Conservation (phyloP, 2,888 invertebrate genomes). For the Clitarchus hookeri region DNA sequence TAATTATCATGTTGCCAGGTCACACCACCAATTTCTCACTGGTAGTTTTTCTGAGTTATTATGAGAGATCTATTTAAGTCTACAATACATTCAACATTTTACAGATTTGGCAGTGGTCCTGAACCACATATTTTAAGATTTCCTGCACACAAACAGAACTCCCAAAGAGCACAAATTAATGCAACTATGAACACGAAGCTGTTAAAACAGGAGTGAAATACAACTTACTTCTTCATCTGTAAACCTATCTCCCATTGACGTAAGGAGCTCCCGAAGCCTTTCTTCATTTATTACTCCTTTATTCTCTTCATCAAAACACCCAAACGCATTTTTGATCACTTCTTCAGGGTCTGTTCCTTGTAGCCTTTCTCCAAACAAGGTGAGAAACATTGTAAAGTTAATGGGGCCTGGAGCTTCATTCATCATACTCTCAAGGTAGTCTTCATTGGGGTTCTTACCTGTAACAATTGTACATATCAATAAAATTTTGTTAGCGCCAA, state of each 20-base stretch:
- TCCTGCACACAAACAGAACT: too few relatives aligned
- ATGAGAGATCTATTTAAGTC: too few relatives aligned
- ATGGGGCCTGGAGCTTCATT: slow-evolving; percentile 98
- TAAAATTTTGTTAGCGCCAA: too few relatives aligned
- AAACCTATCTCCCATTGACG: slow-evolving; percentile 94
- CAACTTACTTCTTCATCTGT: slow-evolving; percentile 47
- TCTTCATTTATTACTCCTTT: slow-evolving; percentile 92
- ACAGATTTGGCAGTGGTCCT: too few relatives aligned
- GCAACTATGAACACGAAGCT: too few relatives aligned
- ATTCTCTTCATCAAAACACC: slow-evolving; percentile 98
- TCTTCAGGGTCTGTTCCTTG: slow-evolving; percentile 99
- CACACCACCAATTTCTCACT: too few relatives aligned
- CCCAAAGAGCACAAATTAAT: too few relatives aligned
- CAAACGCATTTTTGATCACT: slow-evolving; percentile 99
- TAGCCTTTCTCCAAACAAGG: slow-evolving; percentile 95
- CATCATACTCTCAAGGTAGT: slow-evolving; percentile 98
- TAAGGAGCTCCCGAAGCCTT: slow-evolving; percentile 89
- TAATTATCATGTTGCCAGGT: too few relatives aligned
- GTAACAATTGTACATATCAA: not conserved
- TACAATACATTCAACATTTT: too few relatives aligned
- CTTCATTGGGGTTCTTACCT: slow-evolving; percentile 96
- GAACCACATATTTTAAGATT: too few relatives aligned
- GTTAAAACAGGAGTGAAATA: not conserved
- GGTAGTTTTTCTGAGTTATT: too few relatives aligned
- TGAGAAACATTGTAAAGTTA: slow-evolving; percentile 99